Evolutionary conservation across 2,888 invertebrate genomes (phyloP).

Genomic region (Andricus quercusramuli): DNA sequence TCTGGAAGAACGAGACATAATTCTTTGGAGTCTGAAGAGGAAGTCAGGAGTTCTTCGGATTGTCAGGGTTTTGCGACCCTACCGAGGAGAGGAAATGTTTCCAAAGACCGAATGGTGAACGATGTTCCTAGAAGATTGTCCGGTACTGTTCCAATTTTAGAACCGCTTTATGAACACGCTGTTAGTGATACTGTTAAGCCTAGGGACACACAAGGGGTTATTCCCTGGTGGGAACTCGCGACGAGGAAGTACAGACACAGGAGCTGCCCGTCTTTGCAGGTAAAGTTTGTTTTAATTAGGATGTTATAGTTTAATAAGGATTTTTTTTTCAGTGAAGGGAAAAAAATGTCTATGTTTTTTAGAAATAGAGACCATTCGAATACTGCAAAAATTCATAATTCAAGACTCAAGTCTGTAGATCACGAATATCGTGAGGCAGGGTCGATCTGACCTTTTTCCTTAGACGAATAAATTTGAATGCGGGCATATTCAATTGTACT

Average conservation of each 20-base stretch:
- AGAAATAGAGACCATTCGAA: background rate
- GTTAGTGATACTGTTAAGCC: conserved; percentile 76
- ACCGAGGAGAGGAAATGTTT: conserved; percentile 66
- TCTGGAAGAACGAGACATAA: conserved; percentile 63
- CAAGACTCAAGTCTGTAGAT: background rate
- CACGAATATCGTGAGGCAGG: conserved; percentile 14
- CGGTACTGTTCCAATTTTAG: conserved; percentile 71
- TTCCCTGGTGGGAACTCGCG: conserved; percentile 95
- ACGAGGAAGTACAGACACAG: conserved; percentile 89
- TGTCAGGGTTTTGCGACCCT: conserved; percentile 65
- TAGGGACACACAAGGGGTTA: conserved; percentile 65
- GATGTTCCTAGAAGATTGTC: conserved; percentile 69
- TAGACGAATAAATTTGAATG: conserved; percentile 32
- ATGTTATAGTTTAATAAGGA: background rate
- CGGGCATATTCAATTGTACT: conserved; percentile 34
- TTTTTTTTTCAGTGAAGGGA: conserved; percentile 16
- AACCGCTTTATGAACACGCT: conserved; percentile 78
- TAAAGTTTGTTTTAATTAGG: conserved; percentile 64
- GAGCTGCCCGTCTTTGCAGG: conserved; percentile 90
- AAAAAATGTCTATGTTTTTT: conserved; percentile 24
- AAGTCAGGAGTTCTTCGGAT: conserved; percentile 45
- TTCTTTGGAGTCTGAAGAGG: conserved; percentile 64
- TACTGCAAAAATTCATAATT: conserved; percentile 11
- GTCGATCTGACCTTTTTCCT: conserved; percentile 12
- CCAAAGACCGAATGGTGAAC: conserved; percentile 61